Conservation (phyloP, 2,113 vertebrate species). For the western clawed frog (Xenopus tropicalis) region UCB_Xtro_10.0 CM004452.2:43580001-43580500, state of each 20-base stretch:
- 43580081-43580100: too few relatives aligned
- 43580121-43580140: too few relatives aligned
- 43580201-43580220: conserved; percentile 70
- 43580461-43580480: conserved; percentile 65
- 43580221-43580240: conserved; percentile 77
- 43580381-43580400: conserved; percentile 93
- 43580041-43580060: too few relatives aligned
- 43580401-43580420: conserved; percentile 82
- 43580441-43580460: conserved; percentile 57
- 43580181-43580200: conserved; percentile 69
- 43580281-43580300: conserved; percentile 78
- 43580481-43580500: conserved; percentile 78
- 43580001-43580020: too few relatives aligned
- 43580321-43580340: conserved; percentile 69
- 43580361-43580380: conserved; percentile 73
- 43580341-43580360: conserved; percentile 62
- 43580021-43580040: too few relatives aligned
- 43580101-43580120: too few relatives aligned
- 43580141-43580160: too few relatives aligned
- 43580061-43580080: too few relatives aligned
- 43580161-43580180: too few relatives aligned
- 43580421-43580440: conserved; percentile 72
- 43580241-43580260: conserved; percentile 67
- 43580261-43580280: conserved; percentile 69
- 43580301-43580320: conserved; percentile 86